Percentiles rank a stretch among this genome's conserved stretches.
These are phyloP conservation scores for Festucalex cinctus DNA, from an alignment of 2,113 vertebrate species.

Conservation along the genomic window DNA sequence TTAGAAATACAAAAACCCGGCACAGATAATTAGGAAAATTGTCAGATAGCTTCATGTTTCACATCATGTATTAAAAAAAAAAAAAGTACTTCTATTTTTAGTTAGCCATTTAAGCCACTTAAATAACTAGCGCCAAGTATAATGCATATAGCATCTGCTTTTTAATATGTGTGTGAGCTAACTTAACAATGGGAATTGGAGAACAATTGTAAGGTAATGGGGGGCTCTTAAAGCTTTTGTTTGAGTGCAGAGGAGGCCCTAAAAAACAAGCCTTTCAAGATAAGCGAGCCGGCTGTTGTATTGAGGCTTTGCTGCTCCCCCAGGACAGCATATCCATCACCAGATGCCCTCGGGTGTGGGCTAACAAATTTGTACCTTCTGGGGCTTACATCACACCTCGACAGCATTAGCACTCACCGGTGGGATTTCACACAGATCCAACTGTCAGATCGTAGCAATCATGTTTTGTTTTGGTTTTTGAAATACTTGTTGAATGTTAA, in stretches of 20 bases:
- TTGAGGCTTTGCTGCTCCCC: constrained; percentile 55
- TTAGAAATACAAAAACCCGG: constrained; percentile 9
- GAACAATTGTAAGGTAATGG: constrained; percentile 68
- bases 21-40: constrained; percentile 9
- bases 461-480: constrained; percentile 30
- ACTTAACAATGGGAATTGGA: constrained; percentile 56
- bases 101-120: not conserved
- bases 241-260: constrained; percentile 62
- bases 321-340: constrained; percentile 72
- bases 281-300: constrained; percentile 66
- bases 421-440: constrained; percentile 55
- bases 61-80: not conserved
- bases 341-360: constrained; percentile 70
- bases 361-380: constrained; percentile 73
- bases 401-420: constrained; percentile 52
- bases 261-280: constrained; percentile 71
- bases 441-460: constrained; percentile 30
- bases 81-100: not conserved
- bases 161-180: constrained; percentile 45
- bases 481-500: constrained; percentile 28
- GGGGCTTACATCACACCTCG: constrained; percentile 65
- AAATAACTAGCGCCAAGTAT: constrained; percentile 18
- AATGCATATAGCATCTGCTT: constrained; percentile 54
- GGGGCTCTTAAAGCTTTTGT: constrained; percentile 71
- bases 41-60: not conserved